phyloP scores from a whole-genome alignment of 2,888 invertebrate genomes.

The Portevinia maculata region DNA sequence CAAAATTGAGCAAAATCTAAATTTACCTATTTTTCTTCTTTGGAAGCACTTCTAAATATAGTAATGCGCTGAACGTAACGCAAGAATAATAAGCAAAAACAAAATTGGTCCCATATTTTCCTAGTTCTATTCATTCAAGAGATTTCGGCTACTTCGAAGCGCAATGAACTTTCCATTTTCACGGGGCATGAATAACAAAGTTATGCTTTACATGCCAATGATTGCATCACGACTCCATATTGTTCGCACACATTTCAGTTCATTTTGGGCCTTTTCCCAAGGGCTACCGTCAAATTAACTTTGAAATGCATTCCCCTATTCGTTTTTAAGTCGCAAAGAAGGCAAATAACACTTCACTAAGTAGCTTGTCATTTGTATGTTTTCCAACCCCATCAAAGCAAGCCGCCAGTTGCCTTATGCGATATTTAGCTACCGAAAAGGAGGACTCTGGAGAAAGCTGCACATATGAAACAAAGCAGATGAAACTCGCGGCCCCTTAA shows the following conservation, averaged over 20 bases:
- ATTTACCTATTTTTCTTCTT: too few species aligned
- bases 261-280: neutral
- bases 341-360: conserved; percentile 46
- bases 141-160: neutral
- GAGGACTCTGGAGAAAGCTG: conserved; percentile 1
- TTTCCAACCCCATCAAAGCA: conserved; percentile 33
- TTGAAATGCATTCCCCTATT: conserved; percentile 32
- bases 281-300: conserved; percentile 22
- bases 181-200: neutral
- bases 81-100: too few species aligned
- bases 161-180: conserved; percentile 5
- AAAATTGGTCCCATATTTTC: too few species aligned
- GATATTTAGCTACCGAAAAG: conserved; percentile 13
- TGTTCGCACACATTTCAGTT: neutral
- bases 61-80: too few species aligned
- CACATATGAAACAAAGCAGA: neutral
- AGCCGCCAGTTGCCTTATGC: conserved; percentile 31
- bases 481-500: neutral
- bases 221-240: neutral
- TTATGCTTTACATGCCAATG: neutral
- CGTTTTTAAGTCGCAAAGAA: conserved; percentile 22
- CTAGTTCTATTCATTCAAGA: too few species aligned
- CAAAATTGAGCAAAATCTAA: too few species aligned
- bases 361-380: conserved; percentile 58
- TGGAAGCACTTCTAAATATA: too few species aligned